Evolutionary conservation across 2,113 vertebrate species (phyloP), one percentile per base, ranked within the genome.

Genomic region (Megaceryle torquata): DNA sequence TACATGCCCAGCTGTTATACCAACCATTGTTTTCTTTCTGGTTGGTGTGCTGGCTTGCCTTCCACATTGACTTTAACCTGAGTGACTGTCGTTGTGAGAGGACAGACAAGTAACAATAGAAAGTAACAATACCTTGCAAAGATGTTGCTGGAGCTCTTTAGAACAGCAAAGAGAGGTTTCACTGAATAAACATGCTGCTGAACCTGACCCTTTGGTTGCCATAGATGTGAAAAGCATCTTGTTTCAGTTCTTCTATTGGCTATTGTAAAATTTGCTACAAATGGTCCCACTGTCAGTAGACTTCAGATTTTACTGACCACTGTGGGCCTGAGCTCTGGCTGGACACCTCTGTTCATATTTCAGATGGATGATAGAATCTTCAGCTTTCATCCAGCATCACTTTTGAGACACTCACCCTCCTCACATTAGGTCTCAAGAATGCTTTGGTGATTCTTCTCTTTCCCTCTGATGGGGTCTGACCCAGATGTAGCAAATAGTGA

Each of bases 11-110:
- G 82, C 72, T 93, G 84, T 82, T 90, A 54, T 4, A 87, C 43
- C 75, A 93, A 35, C 43, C 63, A 21, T 31, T 89, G 90, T 95
- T 96, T 95, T 75, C 84, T 87, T 91, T 82, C 35, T 19, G 54
- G 72, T 72, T 61, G 37, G 43, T 53, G 64, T 60, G 84, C 78
- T 93, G 26, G 14, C 11, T 33, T 82, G 50, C 61, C 70, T 88
- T 92, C 87, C 29, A 37, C 44, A 11, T 57, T 60, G 79, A 75
- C 77, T 92, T 77, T 93, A 95, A 61, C 93, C 72, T 77, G 77
- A 76, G 87, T 19, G 39, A 59, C 17, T 82, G 20, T 26, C 10
- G 4, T 21, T 21, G 28, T 37, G 56, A 74, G 71, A 81, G 82
- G 85, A 82, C 67, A 74, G 64, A 28, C 9, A 67, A n/a, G 46